These are phyloP conservation scores for Pollimyrus isidori DNA, from an alignment of 2,113 vertebrate species.

Conservation along the genomic window DNA sequence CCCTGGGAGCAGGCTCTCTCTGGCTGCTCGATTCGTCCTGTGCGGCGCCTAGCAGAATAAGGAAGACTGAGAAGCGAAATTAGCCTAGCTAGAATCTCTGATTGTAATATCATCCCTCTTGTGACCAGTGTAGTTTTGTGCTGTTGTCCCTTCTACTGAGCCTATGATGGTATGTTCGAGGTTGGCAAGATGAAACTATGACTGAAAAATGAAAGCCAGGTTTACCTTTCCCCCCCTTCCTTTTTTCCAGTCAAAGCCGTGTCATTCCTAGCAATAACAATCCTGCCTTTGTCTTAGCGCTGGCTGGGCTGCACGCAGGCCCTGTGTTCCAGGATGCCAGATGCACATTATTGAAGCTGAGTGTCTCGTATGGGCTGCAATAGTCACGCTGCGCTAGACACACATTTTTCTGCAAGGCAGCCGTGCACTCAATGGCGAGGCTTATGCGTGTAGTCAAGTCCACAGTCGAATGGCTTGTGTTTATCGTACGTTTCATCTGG, in stretches of 20 bases:
- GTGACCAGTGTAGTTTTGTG: neutral
- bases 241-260: neutral
- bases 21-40: neutral
- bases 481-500: neutral
- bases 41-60: neutral
- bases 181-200: neutral
- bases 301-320: neutral
- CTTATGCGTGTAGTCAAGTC: neutral
- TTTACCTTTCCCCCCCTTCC: neutral
- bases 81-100: neutral
- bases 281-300: neutral
- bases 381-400: neutral
- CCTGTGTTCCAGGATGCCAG: neutral
- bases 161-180: neutral
- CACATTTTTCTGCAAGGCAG: neutral
- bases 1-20: neutral
- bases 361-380: neutral
- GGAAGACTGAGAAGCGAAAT: neutral
- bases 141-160: neutral
- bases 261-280: conserved; percentile 2
- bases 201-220: neutral
- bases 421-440: neutral
- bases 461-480: neutral
- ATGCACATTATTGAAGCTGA: conserved; percentile 1
- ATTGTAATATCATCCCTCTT: neutral